phyloP scores from a whole-genome alignment of 2,888 invertebrate genomes.

The Drosophila atripex region DNA sequence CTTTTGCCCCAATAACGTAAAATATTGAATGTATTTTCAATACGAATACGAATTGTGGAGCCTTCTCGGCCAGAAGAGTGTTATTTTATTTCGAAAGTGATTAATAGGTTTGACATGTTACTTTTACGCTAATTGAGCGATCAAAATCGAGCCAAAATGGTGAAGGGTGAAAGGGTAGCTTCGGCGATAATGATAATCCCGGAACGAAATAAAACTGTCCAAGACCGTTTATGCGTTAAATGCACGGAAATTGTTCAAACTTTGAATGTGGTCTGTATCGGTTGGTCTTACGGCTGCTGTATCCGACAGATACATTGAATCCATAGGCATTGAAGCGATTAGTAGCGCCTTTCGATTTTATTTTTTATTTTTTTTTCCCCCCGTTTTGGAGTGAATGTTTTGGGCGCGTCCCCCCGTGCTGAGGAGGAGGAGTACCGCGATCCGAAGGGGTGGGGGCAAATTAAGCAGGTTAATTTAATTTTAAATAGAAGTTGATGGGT shows the following conservation, averaged over 20 bases:
- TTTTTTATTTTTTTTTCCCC: conserved; percentile 45
- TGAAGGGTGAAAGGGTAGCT: conserved; percentile 76
- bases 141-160: conserved; percentile 77
- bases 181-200: conserved; percentile 38
- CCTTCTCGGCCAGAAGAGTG: conserved; percentile 15
- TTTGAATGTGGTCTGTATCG: conserved; percentile 53
- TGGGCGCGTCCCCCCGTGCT: conserved; percentile 64
- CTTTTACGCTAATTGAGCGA: conserved; percentile 80
- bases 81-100: conserved; percentile 66
- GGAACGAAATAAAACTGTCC: conserved; percentile 45
- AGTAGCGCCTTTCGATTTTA: conserved; percentile 78
- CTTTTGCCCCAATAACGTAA: conserved; percentile 51
- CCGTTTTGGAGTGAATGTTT: conserved; percentile 62
- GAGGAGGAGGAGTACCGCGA: background rate
- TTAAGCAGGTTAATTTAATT: conserved; percentile 79
- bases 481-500: conserved; percentile 76
- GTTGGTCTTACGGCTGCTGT: conserved; percentile 1
- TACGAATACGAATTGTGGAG: background rate
- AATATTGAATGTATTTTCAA: conserved; percentile 25
- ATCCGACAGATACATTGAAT: conserved; percentile 36
- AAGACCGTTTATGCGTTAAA: conserved; percentile 72
- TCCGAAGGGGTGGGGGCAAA: conserved; percentile 50
- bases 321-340: conserved; percentile 70
- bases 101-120: conserved; percentile 79
- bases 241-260: conserved; percentile 57